Conservation (phyloP, 2,113 vertebrate genomes). For the Tiliqua scincoides region DNA sequence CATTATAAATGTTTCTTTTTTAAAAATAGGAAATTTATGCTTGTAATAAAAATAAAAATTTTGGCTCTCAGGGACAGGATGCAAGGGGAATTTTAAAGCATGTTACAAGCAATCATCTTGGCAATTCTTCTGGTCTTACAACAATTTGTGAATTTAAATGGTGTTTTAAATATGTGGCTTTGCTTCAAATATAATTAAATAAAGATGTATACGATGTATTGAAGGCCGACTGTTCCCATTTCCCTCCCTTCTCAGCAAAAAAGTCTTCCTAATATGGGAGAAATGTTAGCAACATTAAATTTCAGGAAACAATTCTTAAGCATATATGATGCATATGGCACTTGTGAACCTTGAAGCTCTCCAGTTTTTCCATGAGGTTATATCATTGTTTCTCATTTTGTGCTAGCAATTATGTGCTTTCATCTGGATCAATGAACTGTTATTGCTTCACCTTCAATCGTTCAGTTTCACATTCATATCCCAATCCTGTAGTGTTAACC, state of each 20-base stretch:
- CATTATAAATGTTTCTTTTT: slow-evolving; percentile 35
- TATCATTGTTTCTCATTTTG: slow-evolving; percentile 43
- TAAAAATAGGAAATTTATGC: slow-evolving; percentile 51
- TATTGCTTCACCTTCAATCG: rapidly evolving
- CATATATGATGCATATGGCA: not conserved
- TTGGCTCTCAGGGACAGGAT: slow-evolving; percentile 61
- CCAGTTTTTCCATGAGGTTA: slow-evolving; percentile 1
- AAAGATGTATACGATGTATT: slow-evolving; percentile 65
- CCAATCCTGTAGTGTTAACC: not conserved
- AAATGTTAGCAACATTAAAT: slow-evolving; percentile 17
- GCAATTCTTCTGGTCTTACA: slow-evolving; percentile 69
- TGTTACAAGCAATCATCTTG: slow-evolving; percentile 64
- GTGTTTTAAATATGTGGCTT: slow-evolving; percentile 57
- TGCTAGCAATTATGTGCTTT: no score
- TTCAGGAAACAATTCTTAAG: slow-evolving; percentile 19
- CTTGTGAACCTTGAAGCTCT: slow-evolving; percentile 4
- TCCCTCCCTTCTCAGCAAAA: slow-evolving; percentile 8
- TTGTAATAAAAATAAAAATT: slow-evolving; percentile 61
- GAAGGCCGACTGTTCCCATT: slow-evolving; percentile 28
- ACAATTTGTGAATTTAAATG: slow-evolving; percentile 65
- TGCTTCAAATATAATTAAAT: slow-evolving; percentile 68
- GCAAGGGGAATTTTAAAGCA: slow-evolving; percentile 67
- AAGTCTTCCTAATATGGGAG: slow-evolving; percentile 12
- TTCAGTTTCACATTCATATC: not conserved
- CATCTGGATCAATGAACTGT: no score